Percentiles rank a stretch among this genome's conserved stretches.
Evolutionary conservation across 2,888 invertebrate species (phyloP).

Genomic region (Pycnomerus fuliginosus): DNA sequence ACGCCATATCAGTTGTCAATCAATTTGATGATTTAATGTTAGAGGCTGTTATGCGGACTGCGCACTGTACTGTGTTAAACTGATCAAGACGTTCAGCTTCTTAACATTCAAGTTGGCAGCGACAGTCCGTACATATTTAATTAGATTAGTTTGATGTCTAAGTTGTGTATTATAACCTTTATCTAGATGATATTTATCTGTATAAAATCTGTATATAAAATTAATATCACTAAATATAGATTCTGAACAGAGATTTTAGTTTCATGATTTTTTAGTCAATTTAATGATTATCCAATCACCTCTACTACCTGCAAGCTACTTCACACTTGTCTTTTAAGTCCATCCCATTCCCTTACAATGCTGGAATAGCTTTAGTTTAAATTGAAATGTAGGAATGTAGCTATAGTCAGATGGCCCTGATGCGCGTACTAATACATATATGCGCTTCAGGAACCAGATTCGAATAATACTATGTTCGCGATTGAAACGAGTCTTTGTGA

Average conservation of each 20-base stretch:
- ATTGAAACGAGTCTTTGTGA: no score
- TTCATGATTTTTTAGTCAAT: background rate
- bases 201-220: slow-evolving; percentile 45
- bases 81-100: slow-evolving; percentile 30
- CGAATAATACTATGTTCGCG: no score
- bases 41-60: slow-evolving; percentile 51
- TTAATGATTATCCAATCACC: background rate
- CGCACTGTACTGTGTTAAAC: slow-evolving; percentile 12
- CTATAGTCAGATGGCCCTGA: no score
- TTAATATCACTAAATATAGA: slow-evolving; percentile 40
- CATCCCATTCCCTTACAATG: no score
- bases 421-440: no score
- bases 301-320: no score
- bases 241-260: slow-evolving; percentile 28
- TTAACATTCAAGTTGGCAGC: slow-evolving; percentile 34
- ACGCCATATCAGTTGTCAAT: slow-evolving; percentile 52
- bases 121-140: slow-evolving; percentile 41
- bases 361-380: no score
- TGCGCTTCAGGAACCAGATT: no score
- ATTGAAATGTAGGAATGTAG: no score
- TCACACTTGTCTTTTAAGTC: no score
- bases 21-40: slow-evolving; percentile 50
- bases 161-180: slow-evolving; percentile 46
- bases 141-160: slow-evolving; percentile 40
- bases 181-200: slow-evolving; percentile 45